Conservation (phyloP, 2,888 invertebrate species). For the Pristionchus entomophagus region DNA sequence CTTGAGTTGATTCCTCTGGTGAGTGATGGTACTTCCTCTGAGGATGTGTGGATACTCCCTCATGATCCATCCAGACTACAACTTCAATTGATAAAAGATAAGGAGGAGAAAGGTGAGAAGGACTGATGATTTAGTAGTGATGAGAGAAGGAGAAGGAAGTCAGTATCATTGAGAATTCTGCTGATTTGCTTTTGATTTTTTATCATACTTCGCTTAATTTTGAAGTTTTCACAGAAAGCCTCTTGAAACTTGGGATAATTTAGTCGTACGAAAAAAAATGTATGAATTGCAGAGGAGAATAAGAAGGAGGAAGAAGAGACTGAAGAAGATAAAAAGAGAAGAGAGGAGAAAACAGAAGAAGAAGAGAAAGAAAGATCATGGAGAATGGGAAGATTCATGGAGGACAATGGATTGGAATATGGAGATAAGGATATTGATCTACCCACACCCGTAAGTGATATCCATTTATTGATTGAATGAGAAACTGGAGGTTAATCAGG, state of each 20-base stretch:
- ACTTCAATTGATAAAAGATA: neutral
- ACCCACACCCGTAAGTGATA: neutral
- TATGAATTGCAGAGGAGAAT: neutral
- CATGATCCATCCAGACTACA: neutral
- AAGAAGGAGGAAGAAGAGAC: neutral
- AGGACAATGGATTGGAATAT: slow-evolving; percentile 3
- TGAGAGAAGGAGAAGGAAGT: neutral
- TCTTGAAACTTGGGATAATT: too few species aligned
- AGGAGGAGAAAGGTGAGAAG: neutral
- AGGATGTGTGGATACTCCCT: neutral
- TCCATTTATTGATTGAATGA: neutral
- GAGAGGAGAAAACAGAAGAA: neutral
- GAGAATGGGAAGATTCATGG: slow-evolving; percentile 35
- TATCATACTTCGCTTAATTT: too few species aligned
- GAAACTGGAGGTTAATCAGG: too few species aligned
- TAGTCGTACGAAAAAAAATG: too few species aligned
- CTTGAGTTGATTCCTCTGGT: slow-evolving; percentile 6
- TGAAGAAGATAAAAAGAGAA: neutral
- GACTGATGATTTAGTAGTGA: neutral
- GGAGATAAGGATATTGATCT: neutral
- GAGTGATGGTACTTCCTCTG: neutral
- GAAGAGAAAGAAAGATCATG: neutral
- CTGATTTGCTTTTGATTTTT: neutral
- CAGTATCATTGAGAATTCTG: too few species aligned
- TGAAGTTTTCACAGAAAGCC: too few species aligned